Base-by-base conservation (phyloP, 1,140 invertebrate genomes). In the Zaprionus lachaisei region DNA sequence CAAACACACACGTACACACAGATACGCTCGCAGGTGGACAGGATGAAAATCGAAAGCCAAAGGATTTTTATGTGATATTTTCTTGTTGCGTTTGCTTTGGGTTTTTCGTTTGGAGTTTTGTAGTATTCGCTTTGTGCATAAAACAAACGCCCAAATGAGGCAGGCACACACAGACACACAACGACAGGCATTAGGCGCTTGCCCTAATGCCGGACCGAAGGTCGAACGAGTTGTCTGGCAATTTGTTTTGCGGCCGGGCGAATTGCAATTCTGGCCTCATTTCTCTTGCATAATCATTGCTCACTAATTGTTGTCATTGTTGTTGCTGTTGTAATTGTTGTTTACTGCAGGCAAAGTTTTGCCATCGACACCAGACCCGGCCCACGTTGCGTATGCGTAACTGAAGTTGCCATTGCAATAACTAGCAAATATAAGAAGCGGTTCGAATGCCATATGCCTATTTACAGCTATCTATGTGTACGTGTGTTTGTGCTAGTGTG, bases 51-150 rank as follows among this genome's bases (percentile, higher is more conserved):
- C 69, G 60, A 77, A 76, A 81, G 72, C 76, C 72, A 69, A 77
- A 79, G 74, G 58, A 66, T 54, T 54, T 89, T 80, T 81, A 79
- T 79, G 72, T 78, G 68, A 89, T 89, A 81, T 79, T 84, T 83
- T 80, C 67, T 89, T 80, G 80, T 85, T 71, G 69, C 79, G 79
- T 58, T 76, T 47, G 55, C 28, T 61, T 54, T 72, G 67, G 56
- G 56, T 80, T 67, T 51, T 65, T 64, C 79, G 47, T 73, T 72
- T 75, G 64, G 54, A 56, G 66, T 64, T 82, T 76, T 9, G 6
- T 37, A 72, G 38, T 57, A 72, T 77, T 77, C 73, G 51, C 77
- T 83, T 83, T 87, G 80, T 80, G 73, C 67, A 72, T 55, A 64
- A 72, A 51, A 41, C 65, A 73, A 34, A 81, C 44, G 66, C 56